Base-by-base conservation (phyloP, 2,888 invertebrate species). In the Lycaena phlaeas region DNA sequence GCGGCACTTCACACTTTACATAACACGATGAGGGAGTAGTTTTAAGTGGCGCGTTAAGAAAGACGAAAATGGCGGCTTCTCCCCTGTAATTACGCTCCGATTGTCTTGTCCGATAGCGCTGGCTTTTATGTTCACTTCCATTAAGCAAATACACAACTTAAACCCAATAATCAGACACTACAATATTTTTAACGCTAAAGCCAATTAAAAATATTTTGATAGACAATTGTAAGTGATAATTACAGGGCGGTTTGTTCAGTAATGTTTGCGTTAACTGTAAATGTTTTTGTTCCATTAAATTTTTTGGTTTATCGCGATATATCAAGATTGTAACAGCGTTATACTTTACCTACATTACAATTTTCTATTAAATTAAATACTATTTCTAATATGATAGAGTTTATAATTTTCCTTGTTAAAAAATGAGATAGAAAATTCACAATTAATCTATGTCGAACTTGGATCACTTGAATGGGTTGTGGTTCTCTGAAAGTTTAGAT, bases 131-230 rank as follows among this genome's bases (percentile, higher is more conserved):
- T 79, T 61, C 58, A 69, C 75, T 72, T 82, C 84, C 82, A 82
- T 82, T 82, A 84, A 74, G 71, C 76, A 84, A 84, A 82, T 82
- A 84, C 82, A 78, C 82, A 78, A 72, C 75, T 78, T 69, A 71
- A 64, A 67, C 62, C 59, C 50, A 59, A 49, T 82, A 84, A 84
- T 79, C 67, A 81, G 67, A 72, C 68, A n/a, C n/a, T 70, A 70
- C 73, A 71, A 58, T 72, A 73, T 76, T 75, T 77, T 72, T 59
- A 68, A 69, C 71, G 66, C 65, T 63, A 68, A 72, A 77, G 72
- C 63, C 72, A 76, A 81, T 78, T 82, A 75, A 79, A 78, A 78
- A 81, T 68, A 78, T 78, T 82, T 79, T 78, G 75, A 79, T 79
- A 78, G 81, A 78, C n/a, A n/a, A 77, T 73, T 75, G 69, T 67